Conservation (phyloP, 1,140 invertebrate genomes). For the Chrysoperla carnea region DNA sequence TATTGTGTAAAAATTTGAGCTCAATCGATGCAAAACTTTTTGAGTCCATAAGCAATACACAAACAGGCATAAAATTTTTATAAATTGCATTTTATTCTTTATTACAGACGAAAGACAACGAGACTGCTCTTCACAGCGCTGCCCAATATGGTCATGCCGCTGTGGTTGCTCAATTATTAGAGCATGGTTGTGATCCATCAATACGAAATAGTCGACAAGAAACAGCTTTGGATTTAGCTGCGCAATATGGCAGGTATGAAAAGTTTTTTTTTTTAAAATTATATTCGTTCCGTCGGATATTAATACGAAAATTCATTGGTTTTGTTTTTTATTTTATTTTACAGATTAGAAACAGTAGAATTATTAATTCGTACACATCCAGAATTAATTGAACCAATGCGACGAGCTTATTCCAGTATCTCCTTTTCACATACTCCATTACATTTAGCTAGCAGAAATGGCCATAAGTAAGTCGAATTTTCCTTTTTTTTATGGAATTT, state of each 20-base stretch:
- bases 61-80: too few species aligned
- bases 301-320: constrained; percentile 1
- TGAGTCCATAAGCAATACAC: too few species aligned
- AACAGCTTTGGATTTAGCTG: constrained; percentile 84
- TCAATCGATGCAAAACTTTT: too few species aligned
- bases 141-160: constrained; percentile 86
- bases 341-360: constrained; percentile 73
- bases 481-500: background rate
- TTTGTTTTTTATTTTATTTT: constrained; percentile 11
- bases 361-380: constrained; percentile 65
- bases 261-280: background rate
- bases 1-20: too few species aligned
- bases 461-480: constrained; percentile 55
- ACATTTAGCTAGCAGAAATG: constrained; percentile 85
- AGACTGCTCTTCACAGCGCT: constrained; percentile 86
- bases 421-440: constrained; percentile 75
- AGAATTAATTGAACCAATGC: constrained; percentile 52
- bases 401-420: constrained; percentile 33
- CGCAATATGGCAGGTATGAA: constrained; percentile 68
- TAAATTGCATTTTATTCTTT: too few species aligned
- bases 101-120: constrained; percentile 76
- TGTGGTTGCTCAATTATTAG: constrained; percentile 72
- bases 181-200: constrained; percentile 75
- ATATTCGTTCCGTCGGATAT: background rate
- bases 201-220: constrained; percentile 79